Conservation (phyloP, 1,140 invertebrate genomes). For the Nomia melanderi region DNA sequence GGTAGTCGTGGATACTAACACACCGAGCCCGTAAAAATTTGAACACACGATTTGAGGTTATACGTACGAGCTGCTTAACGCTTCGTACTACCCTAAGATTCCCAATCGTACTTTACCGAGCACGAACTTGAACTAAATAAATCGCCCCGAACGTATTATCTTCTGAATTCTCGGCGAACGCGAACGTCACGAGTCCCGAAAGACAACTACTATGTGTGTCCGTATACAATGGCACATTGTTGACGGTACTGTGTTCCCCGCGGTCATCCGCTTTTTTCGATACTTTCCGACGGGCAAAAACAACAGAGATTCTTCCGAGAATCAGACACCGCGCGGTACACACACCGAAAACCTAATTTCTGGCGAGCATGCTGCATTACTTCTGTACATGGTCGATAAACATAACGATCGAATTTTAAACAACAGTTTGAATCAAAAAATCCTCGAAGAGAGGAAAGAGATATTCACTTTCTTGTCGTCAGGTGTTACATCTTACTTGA, state of each 20-base stretch:
- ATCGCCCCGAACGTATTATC: too few relatives aligned
- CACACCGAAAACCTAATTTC: neutral
- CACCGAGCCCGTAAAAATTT: neutral
- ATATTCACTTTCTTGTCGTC: neutral
- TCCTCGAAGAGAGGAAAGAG: too few relatives aligned
- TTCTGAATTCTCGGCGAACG: neutral
- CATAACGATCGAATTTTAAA: neutral
- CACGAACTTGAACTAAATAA: too few relatives aligned
- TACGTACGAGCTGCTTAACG: neutral
- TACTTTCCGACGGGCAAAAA: neutral
- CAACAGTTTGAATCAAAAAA: neutral
- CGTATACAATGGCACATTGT: slow-evolving; percentile 7
- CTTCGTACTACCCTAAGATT: neutral
- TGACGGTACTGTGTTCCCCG: neutral
- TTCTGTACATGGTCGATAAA: neutral
- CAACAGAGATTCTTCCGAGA: neutral
- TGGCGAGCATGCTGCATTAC: neutral
- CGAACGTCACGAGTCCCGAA: neutral
- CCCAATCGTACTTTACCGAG: neutral
- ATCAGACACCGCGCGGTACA: neutral
- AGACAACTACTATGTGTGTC: neutral
- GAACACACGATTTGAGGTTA: slow-evolving; percentile 26
- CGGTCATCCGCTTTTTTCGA: neutral
- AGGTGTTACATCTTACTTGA: neutral
- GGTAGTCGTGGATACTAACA: neutral